Evolutionary conservation across 2,888 invertebrate species (phyloP).

Genomic region (Pherbina coryleti): DNA sequence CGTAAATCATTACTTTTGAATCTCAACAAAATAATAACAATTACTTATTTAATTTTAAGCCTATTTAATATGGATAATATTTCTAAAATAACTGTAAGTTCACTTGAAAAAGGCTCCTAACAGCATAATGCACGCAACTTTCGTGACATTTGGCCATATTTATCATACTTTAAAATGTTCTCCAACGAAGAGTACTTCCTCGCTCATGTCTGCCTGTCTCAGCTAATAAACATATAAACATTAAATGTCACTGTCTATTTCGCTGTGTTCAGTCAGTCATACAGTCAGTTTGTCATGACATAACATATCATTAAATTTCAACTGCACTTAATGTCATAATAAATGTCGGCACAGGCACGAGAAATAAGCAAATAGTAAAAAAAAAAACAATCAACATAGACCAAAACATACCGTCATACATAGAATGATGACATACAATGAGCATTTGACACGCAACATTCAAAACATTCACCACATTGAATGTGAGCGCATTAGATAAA

Average conservation of each 20-base stretch:
- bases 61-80: too few relatives aligned
- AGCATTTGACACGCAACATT: constrained; percentile 8
- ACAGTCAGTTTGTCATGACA: not conserved
- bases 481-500: not conserved
- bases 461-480: not conserved
- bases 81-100: too few relatives aligned
- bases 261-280: not conserved
- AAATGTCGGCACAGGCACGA: constrained; percentile 16
- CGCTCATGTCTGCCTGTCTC: too few relatives aligned
- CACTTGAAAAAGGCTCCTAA: too few relatives aligned
- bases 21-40: too few relatives aligned
- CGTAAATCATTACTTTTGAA: too few relatives aligned
- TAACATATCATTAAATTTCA: constrained; percentile 22
- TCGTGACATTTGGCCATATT: not conserved
- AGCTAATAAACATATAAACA: not conserved
- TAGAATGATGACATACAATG: not conserved
- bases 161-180: too few relatives aligned
- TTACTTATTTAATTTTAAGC: too few relatives aligned
- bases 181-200: too few relatives aligned
- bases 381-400: not conserved
- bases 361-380: not conserved
- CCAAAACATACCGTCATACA: not conserved
- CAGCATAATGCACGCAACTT: not conserved
- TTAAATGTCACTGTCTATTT: not conserved
- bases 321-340: constrained; percentile 32